Evolutionary conservation across 2,888 invertebrate species (phyloP).

Genomic region (Synanthedon myopaeformis): DNA sequence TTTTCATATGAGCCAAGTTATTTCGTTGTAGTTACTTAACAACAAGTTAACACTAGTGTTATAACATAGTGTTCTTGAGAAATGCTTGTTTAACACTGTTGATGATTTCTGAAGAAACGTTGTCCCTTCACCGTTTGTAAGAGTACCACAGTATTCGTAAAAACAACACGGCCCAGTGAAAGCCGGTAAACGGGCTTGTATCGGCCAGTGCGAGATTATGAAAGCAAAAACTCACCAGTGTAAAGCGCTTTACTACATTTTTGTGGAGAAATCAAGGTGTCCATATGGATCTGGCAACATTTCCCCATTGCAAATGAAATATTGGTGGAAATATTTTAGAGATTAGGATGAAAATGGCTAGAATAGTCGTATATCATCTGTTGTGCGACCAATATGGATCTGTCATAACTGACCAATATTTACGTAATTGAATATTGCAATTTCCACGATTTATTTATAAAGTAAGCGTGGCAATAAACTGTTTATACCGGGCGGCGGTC

Average conservation of each 20-base stretch:
- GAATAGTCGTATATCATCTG: too few species aligned
- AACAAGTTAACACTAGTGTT: too few species aligned
- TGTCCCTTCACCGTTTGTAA: neutral
- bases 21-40: too few species aligned
- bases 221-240: constrained; percentile 9
- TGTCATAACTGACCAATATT: too few species aligned
- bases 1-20: too few species aligned
- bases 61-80: too few species aligned
- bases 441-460: constrained; percentile 3
- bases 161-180: constrained; percentile 1
- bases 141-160: neutral
- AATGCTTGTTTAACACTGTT: too few species aligned
- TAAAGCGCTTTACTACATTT: constrained; percentile 6
- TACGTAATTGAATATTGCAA: too few species aligned
- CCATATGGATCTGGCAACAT: too few species aligned
- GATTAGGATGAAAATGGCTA: neutral
- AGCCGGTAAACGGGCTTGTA: constrained; percentile 3
- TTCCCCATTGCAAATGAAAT: too few species aligned
- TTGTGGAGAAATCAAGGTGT: constrained; percentile 4
- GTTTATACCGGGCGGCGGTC: constrained; percentile 12
- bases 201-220: constrained; percentile 2
- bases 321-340: neutral
- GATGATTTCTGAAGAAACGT: neutral
- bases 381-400: too few species aligned
- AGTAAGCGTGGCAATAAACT: constrained; percentile 17